Conservation (phyloP, 2,113 vertebrate genomes). For the Phoenicopterus ruber region DNA sequence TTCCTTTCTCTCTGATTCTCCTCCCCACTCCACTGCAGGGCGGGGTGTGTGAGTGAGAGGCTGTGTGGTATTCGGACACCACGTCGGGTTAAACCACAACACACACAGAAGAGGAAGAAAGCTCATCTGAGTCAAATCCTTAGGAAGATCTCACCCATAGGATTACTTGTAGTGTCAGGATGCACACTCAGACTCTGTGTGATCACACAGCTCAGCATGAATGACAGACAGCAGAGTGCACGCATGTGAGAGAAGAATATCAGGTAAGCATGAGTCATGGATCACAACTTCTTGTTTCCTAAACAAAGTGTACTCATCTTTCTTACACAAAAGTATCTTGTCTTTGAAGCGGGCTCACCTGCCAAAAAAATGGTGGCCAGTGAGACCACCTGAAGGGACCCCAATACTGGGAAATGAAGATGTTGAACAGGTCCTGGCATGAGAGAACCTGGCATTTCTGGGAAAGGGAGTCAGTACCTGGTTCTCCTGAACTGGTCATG, state of each 20-base stretch:
- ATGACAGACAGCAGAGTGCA: background rate
- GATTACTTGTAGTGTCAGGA: background rate
- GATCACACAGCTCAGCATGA: background rate
- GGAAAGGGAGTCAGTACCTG: background rate
- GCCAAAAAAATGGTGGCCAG: background rate
- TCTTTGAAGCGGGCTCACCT: background rate
- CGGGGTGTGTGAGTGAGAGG: no score
- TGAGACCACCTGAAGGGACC: background rate
- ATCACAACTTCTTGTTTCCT: background rate
- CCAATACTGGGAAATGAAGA: background rate
- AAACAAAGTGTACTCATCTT: background rate
- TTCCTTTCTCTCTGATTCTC: no score
- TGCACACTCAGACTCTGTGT: background rate
- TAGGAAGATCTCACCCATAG: background rate
- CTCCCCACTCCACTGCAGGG: no score
- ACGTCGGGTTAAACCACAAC: no score
- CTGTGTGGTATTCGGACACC: no score
- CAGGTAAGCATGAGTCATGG: background rate
- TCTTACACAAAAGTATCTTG: background rate
- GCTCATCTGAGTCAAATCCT: background rate
- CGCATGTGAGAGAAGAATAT: background rate
- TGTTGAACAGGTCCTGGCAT: background rate
- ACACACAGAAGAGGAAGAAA: background rate
- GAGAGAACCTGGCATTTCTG: background rate
- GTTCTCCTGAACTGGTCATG: background rate